Conservation (phyloP, 2,797 vertebrate species). For the Botia kubotai region DNA sequence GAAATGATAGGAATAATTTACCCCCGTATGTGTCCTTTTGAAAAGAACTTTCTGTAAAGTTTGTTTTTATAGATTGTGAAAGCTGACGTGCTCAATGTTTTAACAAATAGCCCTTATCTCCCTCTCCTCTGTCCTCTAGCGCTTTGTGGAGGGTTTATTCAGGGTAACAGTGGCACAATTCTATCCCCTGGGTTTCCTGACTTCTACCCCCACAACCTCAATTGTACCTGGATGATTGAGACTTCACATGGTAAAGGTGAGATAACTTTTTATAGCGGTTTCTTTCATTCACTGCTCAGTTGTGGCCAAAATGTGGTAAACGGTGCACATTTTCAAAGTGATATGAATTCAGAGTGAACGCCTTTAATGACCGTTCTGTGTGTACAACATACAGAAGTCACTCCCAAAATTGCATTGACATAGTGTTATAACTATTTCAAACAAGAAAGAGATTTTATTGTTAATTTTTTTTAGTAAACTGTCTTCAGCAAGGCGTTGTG, state of each 20-base stretch:
- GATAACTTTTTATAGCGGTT: slow-evolving; percentile 3
- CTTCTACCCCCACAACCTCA: slow-evolving; percentile 98
- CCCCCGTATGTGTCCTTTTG: slow-evolving; percentile 60
- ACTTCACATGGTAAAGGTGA: slow-evolving; percentile 98
- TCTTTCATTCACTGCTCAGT: neutral
- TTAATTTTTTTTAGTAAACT: too few species aligned
- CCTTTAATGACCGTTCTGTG: too few species aligned
- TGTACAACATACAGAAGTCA: too few species aligned
- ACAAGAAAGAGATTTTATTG: too few species aligned
- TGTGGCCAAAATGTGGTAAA: neutral
- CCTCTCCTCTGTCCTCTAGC: slow-evolving; percentile 74
- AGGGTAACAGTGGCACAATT: slow-evolving; percentile 92
- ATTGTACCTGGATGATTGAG: slow-evolving; percentile 98
- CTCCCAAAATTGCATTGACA: too few species aligned
- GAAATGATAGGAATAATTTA: slow-evolving; percentile 68
- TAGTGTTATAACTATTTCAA: too few species aligned
- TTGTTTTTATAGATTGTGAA: slow-evolving; percentile 63
- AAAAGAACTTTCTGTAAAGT: slow-evolving; percentile 69
- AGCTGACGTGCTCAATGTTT: slow-evolving; percentile 51
- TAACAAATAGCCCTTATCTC: slow-evolving; percentile 45
- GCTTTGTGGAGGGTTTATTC: slow-evolving; percentile 94
- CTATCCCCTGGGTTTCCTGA: slow-evolving; percentile 97
- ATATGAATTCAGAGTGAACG: too few species aligned
- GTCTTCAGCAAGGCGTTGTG: too few species aligned
- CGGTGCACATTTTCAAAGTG: too few species aligned